Evolutionary conservation across 2,888 invertebrate species (phyloP).

Genomic region (Ptilodon capucinus): DNA sequence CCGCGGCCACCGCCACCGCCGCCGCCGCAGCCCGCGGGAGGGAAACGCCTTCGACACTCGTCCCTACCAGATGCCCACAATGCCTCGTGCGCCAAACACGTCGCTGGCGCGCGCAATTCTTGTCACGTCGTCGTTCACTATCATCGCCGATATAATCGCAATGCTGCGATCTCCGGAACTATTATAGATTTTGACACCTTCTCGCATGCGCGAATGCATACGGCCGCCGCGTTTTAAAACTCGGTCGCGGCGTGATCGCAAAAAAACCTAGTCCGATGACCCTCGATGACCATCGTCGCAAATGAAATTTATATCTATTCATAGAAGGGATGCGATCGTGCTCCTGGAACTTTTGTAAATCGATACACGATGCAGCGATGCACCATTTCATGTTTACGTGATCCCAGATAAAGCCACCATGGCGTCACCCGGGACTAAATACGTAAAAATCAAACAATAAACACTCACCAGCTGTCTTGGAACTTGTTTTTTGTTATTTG

Average conservation of each 20-base stretch:
- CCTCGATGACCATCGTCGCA: slow-evolving; percentile 54
- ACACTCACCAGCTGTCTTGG: slow-evolving; percentile 85
- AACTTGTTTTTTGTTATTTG: slow-evolving; percentile 82
- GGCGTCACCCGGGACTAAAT: slow-evolving; percentile 84
- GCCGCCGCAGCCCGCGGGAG: slow-evolving; percentile 73
- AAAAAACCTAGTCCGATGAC: slow-evolving; percentile 74
- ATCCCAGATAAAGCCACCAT: slow-evolving; percentile 85
- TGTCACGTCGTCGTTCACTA: slow-evolving; percentile 50
- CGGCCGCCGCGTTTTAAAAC: slow-evolving; percentile 80
- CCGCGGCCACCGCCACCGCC: too few species aligned
- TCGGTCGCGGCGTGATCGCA: slow-evolving; percentile 74
- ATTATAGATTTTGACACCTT: slow-evolving; percentile 81
- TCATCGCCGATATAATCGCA: slow-evolving; percentile 54
- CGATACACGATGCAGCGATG: slow-evolving; percentile 82
- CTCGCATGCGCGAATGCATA: slow-evolving; percentile 82
- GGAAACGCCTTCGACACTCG: slow-evolving; percentile 70
- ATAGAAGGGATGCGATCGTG: slow-evolving; percentile 42
- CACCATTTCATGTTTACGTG: slow-evolving; percentile 85
- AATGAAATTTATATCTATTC: slow-evolving; percentile 38
- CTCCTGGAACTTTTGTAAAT: slow-evolving; percentile 66
- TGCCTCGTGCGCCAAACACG: slow-evolving; percentile 57
- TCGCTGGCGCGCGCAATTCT: slow-evolving; percentile 53
- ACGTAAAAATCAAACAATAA: slow-evolving; percentile 77
- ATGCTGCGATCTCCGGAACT: slow-evolving; percentile 68
- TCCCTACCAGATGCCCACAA: slow-evolving; percentile 60